Conservation (phyloP, 2,888 invertebrate species). For the Hemistola chrysoprasaria region DNA sequence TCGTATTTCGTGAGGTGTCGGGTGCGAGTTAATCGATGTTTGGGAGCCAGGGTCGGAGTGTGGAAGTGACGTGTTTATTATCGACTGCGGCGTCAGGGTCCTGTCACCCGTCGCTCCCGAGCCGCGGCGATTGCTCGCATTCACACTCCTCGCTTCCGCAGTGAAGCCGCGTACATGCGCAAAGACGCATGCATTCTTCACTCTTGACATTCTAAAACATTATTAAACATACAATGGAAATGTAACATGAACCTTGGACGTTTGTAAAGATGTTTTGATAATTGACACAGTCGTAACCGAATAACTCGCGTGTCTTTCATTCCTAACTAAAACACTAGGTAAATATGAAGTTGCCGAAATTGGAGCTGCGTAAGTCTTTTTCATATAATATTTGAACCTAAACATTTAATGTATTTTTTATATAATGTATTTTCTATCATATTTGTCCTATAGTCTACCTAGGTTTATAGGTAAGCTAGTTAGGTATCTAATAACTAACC, state of each 20-base stretch:
- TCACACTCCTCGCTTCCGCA: slow-evolving; percentile 34
- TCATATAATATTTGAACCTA: no score
- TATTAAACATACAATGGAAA: slow-evolving; percentile 15
- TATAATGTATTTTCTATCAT: no score
- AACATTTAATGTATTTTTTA: no score
- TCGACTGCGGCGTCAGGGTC: slow-evolving; percentile 14
- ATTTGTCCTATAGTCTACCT: no score
- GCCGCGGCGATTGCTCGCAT: background rate
- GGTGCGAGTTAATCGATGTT: slow-evolving; percentile 52
- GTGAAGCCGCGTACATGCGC: slow-evolving; percentile 50
- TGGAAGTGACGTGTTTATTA: slow-evolving; percentile 29
- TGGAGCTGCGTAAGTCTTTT: slow-evolving; percentile 59
- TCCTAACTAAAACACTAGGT: slow-evolving; percentile 23
- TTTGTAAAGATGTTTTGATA: slow-evolving; percentile 43
- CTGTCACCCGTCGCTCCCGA: slow-evolving; percentile 25
- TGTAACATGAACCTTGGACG: slow-evolving; percentile 33
- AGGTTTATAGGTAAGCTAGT: no score
- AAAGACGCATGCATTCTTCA: slow-evolving; percentile 50
- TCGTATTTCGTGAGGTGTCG: slow-evolving; percentile 55
- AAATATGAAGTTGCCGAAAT: slow-evolving; percentile 67
- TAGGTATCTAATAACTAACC: no score
- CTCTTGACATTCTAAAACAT: slow-evolving; percentile 19
- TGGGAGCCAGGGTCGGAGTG: slow-evolving; percentile 31
- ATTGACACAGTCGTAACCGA: slow-evolving; percentile 30
- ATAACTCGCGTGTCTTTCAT: slow-evolving; percentile 21